Conservation (phyloP, 2,113 vertebrate species). For the Galemys pyrenaicus region DNA sequence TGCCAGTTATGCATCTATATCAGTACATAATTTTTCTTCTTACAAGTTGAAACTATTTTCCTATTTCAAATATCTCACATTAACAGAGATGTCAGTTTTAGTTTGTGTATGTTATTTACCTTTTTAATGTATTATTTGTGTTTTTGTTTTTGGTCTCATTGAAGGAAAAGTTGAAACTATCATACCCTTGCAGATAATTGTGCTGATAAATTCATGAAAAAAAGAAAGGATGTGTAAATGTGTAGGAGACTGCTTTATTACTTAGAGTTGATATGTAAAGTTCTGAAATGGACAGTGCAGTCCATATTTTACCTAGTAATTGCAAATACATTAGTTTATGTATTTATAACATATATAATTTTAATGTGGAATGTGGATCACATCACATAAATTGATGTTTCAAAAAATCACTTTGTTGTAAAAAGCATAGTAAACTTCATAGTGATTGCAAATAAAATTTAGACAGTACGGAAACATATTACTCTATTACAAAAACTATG, state of each 20-base stretch:
- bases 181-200: background rate
- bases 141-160: constrained; percentile 11
- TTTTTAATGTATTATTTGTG: background rate
- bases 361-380: background rate
- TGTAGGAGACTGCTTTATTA: background rate
- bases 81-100: constrained; percentile 17
- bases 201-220: constrained; percentile 12
- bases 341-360: background rate
- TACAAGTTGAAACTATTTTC: background rate
- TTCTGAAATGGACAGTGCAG: background rate
- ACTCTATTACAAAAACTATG: no score
- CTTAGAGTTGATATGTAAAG: background rate
- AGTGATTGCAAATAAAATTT: constrained; percentile 42
- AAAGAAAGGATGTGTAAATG: background rate
- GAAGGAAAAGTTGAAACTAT: constrained; percentile 14
- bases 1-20: background rate
- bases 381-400: background rate
- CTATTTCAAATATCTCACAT: constrained; percentile 15
- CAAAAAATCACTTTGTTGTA: background rate
- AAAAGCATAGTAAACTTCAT: background rate
- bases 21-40: constrained; percentile 18
- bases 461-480: background rate
- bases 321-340: background rate
- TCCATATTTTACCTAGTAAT: background rate
- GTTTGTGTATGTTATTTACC: background rate